These are phyloP conservation scores for Rallus limicola DNA, from an alignment of 2,113 vertebrate species.

Conservation along the genomic window DNA sequence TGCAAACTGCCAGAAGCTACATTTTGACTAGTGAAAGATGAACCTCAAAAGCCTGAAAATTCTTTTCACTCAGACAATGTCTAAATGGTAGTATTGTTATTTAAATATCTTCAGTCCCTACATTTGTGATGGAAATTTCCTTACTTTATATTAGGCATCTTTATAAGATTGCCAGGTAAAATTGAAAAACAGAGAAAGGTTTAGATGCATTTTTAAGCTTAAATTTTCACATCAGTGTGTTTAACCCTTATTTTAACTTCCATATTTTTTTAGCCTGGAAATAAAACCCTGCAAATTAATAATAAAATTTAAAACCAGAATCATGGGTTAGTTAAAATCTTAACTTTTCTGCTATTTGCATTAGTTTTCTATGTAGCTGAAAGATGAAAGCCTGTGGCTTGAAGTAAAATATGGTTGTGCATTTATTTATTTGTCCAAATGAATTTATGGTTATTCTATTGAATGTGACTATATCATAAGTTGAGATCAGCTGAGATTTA, in stretches of 20 bases:
- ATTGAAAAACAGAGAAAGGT: neutral
- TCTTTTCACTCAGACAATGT: constrained; percentile 24
- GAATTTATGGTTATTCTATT: neutral
- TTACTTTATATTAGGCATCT: neutral
- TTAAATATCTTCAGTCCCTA: constrained; percentile 39
- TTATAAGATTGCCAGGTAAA: neutral
- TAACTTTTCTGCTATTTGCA: neutral
- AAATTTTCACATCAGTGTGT: neutral
- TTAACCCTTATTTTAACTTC: neutral
- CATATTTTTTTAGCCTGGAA: neutral
- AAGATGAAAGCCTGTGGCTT: neutral
- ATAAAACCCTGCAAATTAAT: neutral
- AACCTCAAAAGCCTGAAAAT: neutral
- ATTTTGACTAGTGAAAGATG: constrained; percentile 14
- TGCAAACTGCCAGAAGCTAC: neutral
- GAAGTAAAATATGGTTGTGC: neutral
- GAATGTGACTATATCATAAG: neutral
- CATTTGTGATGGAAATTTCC: constrained; percentile 32
- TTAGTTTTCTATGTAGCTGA: neutral
- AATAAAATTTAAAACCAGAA: neutral
- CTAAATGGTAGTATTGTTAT: constrained; percentile 57
- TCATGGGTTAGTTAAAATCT: neutral
- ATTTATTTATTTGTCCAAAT: neutral
- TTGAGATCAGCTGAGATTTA: neutral
- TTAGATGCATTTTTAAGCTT: neutral